Evolutionary conservation across 2,113 vertebrate genomes (phyloP).

Genomic region (Hystrix brachyura): DNA sequence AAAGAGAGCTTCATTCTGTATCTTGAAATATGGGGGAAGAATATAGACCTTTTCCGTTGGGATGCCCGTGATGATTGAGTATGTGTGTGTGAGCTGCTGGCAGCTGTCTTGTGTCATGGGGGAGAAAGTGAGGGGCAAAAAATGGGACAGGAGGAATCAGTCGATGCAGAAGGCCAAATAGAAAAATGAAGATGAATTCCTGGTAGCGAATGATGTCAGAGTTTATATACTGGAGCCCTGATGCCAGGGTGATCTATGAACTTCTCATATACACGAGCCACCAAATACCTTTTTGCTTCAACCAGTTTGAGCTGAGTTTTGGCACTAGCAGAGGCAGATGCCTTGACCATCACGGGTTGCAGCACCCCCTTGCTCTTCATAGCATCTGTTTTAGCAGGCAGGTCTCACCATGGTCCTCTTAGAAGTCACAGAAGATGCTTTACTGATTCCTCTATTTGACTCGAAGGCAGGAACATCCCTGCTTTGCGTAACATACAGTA

Average conservation of each 20-base stretch:
- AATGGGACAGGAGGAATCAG: background rate
- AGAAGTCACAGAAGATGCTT: background rate
- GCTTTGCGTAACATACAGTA: background rate
- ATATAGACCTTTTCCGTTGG: background rate
- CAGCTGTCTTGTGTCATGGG: background rate
- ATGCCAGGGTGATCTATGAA: background rate
- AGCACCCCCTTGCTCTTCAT: background rate
- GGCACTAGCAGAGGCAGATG: background rate
- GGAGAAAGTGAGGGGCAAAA: background rate
- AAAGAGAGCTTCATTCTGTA: background rate
- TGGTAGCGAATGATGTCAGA: background rate
- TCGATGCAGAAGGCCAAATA: background rate
- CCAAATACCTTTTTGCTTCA: background rate
- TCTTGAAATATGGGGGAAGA: background rate
- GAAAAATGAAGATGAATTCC: background rate
- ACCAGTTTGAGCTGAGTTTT: background rate
- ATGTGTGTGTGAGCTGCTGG: background rate
- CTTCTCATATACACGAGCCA: background rate
- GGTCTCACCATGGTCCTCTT: background rate
- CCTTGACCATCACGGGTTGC: background rate
- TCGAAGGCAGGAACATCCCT: background rate
- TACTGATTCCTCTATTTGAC: background rate
- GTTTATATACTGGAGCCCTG: background rate
- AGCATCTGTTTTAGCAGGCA: background rate
- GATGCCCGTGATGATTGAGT: background rate